Conservation (phyloP, 2,797 vertebrate species). For the Neosilurus mollespiculum region DNA sequence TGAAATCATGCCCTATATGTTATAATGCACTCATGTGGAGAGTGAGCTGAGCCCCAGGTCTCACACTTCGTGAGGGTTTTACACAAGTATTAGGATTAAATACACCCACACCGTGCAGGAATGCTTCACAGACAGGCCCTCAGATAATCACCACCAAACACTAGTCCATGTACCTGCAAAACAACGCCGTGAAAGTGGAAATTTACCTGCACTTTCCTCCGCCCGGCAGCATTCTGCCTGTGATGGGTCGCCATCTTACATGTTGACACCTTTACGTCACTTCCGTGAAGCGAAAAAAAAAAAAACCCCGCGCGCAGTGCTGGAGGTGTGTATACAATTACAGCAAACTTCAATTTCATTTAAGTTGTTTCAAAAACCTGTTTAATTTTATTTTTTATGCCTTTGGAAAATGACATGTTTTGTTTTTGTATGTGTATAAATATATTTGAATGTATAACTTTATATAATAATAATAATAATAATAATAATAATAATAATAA, state of each 20-base stretch:
- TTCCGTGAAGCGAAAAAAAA: conserved; percentile 63
- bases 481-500: too few species aligned
- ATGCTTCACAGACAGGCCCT: too few species aligned
- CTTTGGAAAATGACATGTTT: background rate
- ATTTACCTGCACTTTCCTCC: conserved; percentile 86
- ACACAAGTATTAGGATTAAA: background rate
- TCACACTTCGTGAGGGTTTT: background rate
- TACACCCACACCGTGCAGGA: background rate
- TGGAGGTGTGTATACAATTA: background rate
- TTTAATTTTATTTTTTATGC: background rate
- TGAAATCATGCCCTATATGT: background rate
- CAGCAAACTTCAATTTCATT: background rate
- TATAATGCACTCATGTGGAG: background rate
- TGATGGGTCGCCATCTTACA: conserved; percentile 91
- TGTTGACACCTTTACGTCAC: conserved; percentile 83
- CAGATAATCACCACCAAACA: background rate
- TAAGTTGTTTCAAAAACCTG: background rate
- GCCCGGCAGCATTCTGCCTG: conserved; percentile 86
- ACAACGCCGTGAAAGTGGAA: conserved; percentile 10
- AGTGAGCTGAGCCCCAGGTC: background rate
- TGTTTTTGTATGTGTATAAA: background rate
- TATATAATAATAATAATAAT: too few species aligned
- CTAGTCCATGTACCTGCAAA: background rate
- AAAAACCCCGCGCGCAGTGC: conserved; percentile 8
- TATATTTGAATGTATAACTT: too few species aligned